These are phyloP conservation scores for Coenonympha glycerion DNA, from an alignment of 2,888 invertebrate genomes.

Conservation along the genomic window DNA sequence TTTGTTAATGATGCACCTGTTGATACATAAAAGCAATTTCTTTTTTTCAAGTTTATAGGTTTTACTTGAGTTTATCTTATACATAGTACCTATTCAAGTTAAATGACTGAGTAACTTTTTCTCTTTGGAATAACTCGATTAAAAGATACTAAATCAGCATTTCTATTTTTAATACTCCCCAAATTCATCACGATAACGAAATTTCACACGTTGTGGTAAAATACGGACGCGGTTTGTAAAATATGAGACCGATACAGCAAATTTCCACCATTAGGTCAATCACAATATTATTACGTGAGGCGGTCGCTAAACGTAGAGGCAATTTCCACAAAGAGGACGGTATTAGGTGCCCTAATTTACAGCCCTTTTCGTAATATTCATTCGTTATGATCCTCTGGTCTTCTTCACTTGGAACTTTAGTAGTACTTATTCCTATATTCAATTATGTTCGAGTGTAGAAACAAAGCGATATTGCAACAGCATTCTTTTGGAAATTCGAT, in stretches of 20 bases:
- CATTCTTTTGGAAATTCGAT: too few relatives aligned
- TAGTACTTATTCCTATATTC: too few relatives aligned
- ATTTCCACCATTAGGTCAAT: slow-evolving; percentile 49
- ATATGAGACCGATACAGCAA: slow-evolving; percentile 37
- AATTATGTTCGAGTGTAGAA: not conserved
- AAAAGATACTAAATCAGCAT: too few relatives aligned
- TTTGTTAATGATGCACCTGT: slow-evolving; percentile 6
- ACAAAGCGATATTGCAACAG: too few relatives aligned
- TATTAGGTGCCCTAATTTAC: slow-evolving; percentile 68
- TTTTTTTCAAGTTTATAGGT: too few relatives aligned
- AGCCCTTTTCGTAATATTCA: slow-evolving; percentile 42
- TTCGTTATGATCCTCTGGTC: not conserved
- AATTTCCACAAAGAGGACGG: slow-evolving; percentile 55
- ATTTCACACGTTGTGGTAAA: not conserved
- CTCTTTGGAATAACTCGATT: too few relatives aligned
- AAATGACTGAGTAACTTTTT: too few relatives aligned
- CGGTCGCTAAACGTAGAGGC: slow-evolving; percentile 57
- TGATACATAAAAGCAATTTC: not conserved
- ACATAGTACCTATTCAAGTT: too few relatives aligned
- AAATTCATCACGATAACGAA: too few relatives aligned
- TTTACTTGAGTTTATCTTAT: too few relatives aligned
- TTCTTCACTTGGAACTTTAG: not conserved
- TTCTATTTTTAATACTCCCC: too few relatives aligned
- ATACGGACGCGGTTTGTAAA: not conserved
- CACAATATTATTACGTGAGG: slow-evolving; percentile 69